These are phyloP conservation scores for Rhagoletis pomonella DNA, from an alignment of 1,140 invertebrate genomes.

Conservation along the genomic window DNA sequence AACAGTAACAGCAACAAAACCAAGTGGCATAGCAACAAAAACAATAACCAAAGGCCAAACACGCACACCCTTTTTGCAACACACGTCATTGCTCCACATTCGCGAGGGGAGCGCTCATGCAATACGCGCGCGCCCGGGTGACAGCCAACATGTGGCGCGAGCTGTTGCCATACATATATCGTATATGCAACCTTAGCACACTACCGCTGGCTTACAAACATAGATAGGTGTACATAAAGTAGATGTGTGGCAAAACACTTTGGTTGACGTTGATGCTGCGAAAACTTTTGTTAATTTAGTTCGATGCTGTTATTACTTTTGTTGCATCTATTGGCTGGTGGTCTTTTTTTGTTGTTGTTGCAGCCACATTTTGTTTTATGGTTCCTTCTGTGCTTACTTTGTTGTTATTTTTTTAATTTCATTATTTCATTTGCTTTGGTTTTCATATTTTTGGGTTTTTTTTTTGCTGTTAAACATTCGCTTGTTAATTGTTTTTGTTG, in stretches of 20 bases:
- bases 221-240: background rate
- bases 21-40: background rate
- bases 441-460: background rate
- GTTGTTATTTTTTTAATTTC: background rate
- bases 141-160: background rate
- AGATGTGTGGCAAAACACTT: conserved; percentile 35
- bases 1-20: background rate
- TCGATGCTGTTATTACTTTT: background rate
- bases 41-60: background rate
- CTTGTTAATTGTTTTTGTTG: conserved; percentile 30
- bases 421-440: conserved; percentile 6
- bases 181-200: background rate
- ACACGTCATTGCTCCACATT: conserved; percentile 2
- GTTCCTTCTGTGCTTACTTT: background rate
- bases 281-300: conserved; percentile 45
- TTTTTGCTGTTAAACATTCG: background rate
- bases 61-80: background rate
- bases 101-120: background rate
- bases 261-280: conserved; percentile 24
- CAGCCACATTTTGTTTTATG: background rate
- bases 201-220: too few species aligned
- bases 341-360: background rate
- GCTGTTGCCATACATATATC: background rate
- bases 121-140: conserved; percentile 9
- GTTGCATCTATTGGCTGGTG: background rate